Conservation (phyloP, 2,888 invertebrate genomes). For the Schrankia costaestrigalis region DNA sequence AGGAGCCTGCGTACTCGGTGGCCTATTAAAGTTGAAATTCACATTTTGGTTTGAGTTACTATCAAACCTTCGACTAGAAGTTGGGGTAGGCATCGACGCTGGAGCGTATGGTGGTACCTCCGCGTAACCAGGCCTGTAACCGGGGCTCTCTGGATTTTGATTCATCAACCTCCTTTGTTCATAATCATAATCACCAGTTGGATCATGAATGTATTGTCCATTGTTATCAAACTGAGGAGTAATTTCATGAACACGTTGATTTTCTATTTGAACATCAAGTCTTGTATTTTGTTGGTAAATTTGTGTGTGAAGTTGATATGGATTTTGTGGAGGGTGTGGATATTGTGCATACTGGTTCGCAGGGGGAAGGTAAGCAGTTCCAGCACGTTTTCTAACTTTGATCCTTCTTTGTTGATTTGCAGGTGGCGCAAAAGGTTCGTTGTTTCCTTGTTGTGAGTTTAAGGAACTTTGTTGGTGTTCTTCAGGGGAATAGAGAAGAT, state of each 20-base stretch:
- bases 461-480: constrained; percentile 46
- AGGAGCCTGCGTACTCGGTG: constrained; percentile 45
- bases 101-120: constrained; percentile 61
- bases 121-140: constrained; percentile 63
- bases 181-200: constrained; percentile 72
- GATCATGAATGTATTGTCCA: constrained; percentile 71
- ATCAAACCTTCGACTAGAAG: constrained; percentile 70
- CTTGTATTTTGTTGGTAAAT: constrained; percentile 67
- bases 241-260: constrained; percentile 64
- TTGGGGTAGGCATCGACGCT: constrained; percentile 50
- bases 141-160: constrained; percentile 43
- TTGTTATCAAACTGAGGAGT: constrained; percentile 62
- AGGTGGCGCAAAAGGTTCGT: constrained; percentile 58
- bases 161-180: constrained; percentile 62
- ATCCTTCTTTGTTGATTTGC: constrained; percentile 48
- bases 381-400: constrained; percentile 70
- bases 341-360: constrained; percentile 69
- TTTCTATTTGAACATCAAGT: constrained; percentile 62
- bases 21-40: constrained; percentile 59
- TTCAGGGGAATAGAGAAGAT: constrained; percentile 69
- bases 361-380: constrained; percentile 70
- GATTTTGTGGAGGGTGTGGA: constrained; percentile 61
- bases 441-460: constrained; percentile 21
- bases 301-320: constrained; percentile 65
- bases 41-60: constrained; percentile 58